Conservation (phyloP, 2,888 invertebrate species). For the Pyrochroa serraticornis region DNA sequence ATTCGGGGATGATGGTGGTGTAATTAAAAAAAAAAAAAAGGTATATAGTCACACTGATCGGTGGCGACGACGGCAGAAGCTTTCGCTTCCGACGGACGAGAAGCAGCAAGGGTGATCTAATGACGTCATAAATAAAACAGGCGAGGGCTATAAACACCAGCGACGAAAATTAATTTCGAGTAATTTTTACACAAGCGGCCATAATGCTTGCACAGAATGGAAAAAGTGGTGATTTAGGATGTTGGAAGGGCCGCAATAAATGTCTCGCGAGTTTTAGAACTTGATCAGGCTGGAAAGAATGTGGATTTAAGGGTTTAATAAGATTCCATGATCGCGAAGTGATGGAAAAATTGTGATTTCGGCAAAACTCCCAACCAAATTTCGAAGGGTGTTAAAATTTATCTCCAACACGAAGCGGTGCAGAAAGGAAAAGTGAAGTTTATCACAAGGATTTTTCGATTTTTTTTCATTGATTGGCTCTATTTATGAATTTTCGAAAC, state of each 20-base stretch:
- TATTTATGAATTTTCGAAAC: too few species aligned
- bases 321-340: conserved; percentile 11
- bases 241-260: conserved; percentile 46
- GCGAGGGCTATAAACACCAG: conserved; percentile 27
- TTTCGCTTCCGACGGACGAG: conserved; percentile 2
- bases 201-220: conserved; percentile 39
- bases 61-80: too few species aligned
- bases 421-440: too few species aligned
- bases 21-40: background rate
- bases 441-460: too few species aligned
- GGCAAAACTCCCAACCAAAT: too few species aligned
- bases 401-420: too few species aligned
- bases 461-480: too few species aligned
- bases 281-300: conserved; percentile 50
- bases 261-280: conserved; percentile 50
- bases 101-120: conserved; percentile 30
- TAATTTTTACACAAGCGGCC: conserved; percentile 46
- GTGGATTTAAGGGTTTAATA: conserved; percentile 50
- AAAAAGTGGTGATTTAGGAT: conserved; percentile 50
- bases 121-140: conserved; percentile 39
- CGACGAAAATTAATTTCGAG: conserved; percentile 47
- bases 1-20: too few species aligned
- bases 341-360: too few species aligned
- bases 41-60: background rate
- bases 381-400: too few species aligned